Evolutionary conservation across 2,113 vertebrate genomes (phyloP), one percentile per base, ranked within the genome.

Genomic region (Petrocephalus microphthalmus): DNA sequence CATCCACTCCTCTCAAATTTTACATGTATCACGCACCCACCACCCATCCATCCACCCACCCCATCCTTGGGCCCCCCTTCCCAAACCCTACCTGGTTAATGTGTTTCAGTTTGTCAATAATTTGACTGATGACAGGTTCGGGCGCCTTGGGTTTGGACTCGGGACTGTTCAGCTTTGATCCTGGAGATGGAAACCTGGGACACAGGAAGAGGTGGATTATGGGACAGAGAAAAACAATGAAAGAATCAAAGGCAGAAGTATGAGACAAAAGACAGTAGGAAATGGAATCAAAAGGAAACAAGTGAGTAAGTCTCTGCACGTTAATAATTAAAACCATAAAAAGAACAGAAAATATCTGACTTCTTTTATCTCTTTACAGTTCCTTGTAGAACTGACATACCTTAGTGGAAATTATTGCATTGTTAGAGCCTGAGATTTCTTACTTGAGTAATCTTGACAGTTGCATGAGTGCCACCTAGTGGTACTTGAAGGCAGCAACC

Each of bases 41-140:
- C 25, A 71, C 5, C 64, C 8, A 71, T 11, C 25, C 60, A 11
- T 11, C 42, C 42, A 42, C 42, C 42, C 42, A 42, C 42, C 22
- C 78, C 20, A 49, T n/a, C 37, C 0, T 20, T n/a, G 60, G 60
- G n/a, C 11, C 45, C 33, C 6, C 19, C 53, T 37, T 86, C 33
- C 29, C 37, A 20, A 42, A 33, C 5, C 54, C 37, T 67, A 97
- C 96, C 95, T 97, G 96, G 92, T 97, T 97, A 90, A 97, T 95
- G 89, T 96, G 96, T 89, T 97, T 96, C 91, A 97, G 93, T 89
- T 97, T 97, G 94, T 97, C 96, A 89, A 96, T 96, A 60, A 97
- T 96, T 91, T 96, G 96, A 89, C 94, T 96, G 91, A 97, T 94
- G 78, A 96, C 93, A 0, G 96, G 95, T 87, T 97, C 96, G 0